A percentile compares a stretch with the other conserved stretches of the same genome.
These are phyloP conservation scores for Carlito syrichta DNA, from an alignment of 2,113 vertebrate species.

Conservation along the genomic window DNA sequence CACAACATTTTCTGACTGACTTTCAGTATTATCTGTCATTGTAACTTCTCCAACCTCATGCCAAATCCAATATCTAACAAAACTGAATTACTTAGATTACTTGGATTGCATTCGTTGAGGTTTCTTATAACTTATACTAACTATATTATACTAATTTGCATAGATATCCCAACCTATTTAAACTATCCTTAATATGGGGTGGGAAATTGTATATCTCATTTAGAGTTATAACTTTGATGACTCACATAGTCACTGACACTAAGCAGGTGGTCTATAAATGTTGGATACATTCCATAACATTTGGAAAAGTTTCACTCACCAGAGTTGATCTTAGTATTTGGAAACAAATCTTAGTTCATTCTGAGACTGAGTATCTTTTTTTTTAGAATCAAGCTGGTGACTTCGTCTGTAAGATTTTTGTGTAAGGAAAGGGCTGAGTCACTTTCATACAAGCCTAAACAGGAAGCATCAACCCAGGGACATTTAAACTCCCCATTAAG, in stretches of 20 bases:
- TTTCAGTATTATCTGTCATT: neutral
- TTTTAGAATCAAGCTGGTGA: neutral
- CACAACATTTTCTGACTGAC: neutral
- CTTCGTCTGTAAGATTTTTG: neutral
- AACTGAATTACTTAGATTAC: neutral
- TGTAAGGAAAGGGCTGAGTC: neutral
- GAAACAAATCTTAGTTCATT: neutral
- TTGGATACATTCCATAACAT: neutral
- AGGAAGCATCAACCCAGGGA: neutral
- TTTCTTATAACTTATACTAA: neutral
- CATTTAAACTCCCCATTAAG: conserved; percentile 2
- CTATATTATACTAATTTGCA: neutral
- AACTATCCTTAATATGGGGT: neutral
- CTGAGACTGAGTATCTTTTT: neutral
- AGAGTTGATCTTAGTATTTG: neutral
- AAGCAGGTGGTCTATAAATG: neutral
- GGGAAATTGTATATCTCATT: neutral
- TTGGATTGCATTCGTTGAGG: neutral
- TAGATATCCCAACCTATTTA: neutral
- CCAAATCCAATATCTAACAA: neutral
- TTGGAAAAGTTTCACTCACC: conserved; percentile 43
- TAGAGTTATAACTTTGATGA: neutral
- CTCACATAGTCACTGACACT: neutral
- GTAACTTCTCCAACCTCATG: neutral
- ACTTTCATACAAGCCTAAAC: neutral